Base-by-base conservation (phyloP, 2,888 invertebrate species). In the Hyppa rectilinea region DNA sequence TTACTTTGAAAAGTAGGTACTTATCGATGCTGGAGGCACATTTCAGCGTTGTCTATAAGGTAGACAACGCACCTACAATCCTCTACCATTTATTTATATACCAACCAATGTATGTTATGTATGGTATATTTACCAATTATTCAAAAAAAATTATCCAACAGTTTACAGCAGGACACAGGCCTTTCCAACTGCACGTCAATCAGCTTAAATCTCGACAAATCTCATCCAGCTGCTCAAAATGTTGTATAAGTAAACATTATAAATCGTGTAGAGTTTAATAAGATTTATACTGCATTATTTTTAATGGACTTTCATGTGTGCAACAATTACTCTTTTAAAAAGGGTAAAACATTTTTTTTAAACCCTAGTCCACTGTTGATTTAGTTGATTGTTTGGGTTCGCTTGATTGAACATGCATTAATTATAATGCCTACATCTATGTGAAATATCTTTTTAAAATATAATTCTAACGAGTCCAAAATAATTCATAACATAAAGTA, bases 221-320 rank as follows among this genome's bases (percentile, higher is more conserved):
- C n/a, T n/a, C n/a, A n/a, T n/a, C n/a, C n/a, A n/a, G n/a, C n/a
- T n/a, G n/a, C n/a, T n/a, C n/a, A n/a, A n/a, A n/a, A n/a, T n/a
- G n/a, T n/a, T n/a, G n/a, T n/a, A n/a, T n/a, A n/a, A 17, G 40
- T 1, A 43, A 43, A 43, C n/a, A 43, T 2, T 26, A 43, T 5
- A 17, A 53, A 64, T 68, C 2, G 7, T n/a, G 17, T 10, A 12
- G 26, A 6, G 20, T 68, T 38, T 47, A 38, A 31, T 23, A 52
- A 31, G 60, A 61, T 60, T 69, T 20, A 60, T 31, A 14, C 0
- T 20, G 12, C n/a, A 60, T 71, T 69, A 52, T 45, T 69, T 52
- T 5, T 59, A 43, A 43, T 36, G 20, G 45, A 12, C 36, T 20
- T n/a, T n/a, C n/a, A n/a, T n/a, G n/a, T n/a, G n/a, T n/a, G n/a